Conservation (phyloP, 1,140 invertebrate genomes). For the Archegozetes longisetosus region DNA sequence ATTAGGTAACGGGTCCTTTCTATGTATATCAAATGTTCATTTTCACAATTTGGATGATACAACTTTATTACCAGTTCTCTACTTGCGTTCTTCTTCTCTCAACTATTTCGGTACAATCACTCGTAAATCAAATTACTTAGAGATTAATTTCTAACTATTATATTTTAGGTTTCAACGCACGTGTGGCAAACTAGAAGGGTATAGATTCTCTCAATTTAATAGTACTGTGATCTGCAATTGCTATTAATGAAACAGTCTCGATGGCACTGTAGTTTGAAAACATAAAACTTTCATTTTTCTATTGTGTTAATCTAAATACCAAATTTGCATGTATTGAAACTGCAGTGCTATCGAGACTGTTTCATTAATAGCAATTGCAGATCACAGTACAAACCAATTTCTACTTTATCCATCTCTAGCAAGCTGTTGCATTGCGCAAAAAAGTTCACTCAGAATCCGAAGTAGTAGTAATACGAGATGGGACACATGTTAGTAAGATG, state of each 20-base stretch:
- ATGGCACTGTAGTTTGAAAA: too few species aligned
- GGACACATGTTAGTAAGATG: not conserved
- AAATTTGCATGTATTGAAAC: too few species aligned
- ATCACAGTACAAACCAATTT: too few species aligned
- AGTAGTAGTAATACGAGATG: slow-evolving; percentile 23
- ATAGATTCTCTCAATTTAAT: slow-evolving; percentile 13
- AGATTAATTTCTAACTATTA: not conserved
- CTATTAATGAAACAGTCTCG: too few species aligned
- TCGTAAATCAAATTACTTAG: not conserved
- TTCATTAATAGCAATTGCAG: too few species aligned
- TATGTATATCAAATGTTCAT: slow-evolving; percentile 33
- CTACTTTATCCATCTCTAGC: slow-evolving; percentile 14
- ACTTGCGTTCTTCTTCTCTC: slow-evolving; percentile 28
- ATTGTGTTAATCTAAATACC: not conserved
- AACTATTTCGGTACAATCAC: slow-evolving; percentile 22
- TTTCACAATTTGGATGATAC: slow-evolving; percentile 28
- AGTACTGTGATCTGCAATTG: too few species aligned
- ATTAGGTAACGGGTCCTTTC: slow-evolving; percentile 29
- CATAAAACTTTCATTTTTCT: not conserved
- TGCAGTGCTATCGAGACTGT: too few species aligned
- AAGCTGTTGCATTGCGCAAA: slow-evolving; percentile 20
- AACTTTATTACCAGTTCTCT: slow-evolving; percentile 28
- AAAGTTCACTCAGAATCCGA: slow-evolving; percentile 21
- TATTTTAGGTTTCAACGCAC: slow-evolving; percentile 21
- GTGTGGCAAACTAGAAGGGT: slow-evolving; percentile 30